Conservation (phyloP, 2,888 invertebrate species). For the Epirrhoe tristata region DNA sequence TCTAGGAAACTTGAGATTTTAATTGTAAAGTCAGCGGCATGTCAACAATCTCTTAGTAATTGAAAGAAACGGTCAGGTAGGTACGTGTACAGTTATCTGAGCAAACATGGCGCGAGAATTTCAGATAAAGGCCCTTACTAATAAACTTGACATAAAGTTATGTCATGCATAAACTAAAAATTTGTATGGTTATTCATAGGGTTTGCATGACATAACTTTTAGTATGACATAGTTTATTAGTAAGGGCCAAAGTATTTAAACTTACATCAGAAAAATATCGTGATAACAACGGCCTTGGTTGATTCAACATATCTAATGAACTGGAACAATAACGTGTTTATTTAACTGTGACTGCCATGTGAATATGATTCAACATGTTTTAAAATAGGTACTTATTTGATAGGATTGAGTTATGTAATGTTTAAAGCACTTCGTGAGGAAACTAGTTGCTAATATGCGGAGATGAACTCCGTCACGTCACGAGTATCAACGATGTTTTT, state of each 20-base stretch:
- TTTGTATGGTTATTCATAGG: no score
- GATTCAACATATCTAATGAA: constrained; percentile 41
- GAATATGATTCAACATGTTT: constrained; percentile 3
- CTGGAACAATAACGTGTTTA: constrained; percentile 47
- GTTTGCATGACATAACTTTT: no score
- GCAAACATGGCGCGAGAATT: constrained; percentile 62
- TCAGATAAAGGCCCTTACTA: no score
- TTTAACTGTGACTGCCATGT: constrained; percentile 37
- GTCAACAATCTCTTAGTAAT: constrained; percentile 13
- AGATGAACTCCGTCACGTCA: no score
- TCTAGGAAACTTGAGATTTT: background rate
- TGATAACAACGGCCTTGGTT: constrained; percentile 57
- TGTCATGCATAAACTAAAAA: no score
- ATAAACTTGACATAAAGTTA: no score
- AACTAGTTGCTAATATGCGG: background rate
- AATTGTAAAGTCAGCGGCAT: constrained; percentile 17
- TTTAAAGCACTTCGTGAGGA: background rate
- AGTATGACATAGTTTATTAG: no score
- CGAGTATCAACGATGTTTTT: no score
- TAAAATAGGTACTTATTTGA: background rate
- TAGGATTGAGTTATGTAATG: background rate
- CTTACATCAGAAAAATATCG: constrained; percentile 48
- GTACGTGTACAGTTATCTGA: constrained; percentile 18
- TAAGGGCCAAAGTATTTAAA: constrained; percentile 50
- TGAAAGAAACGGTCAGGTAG: background rate